Evolutionary conservation across 1,140 invertebrate species (phyloP).

Genomic region (Cardiocondyla obscurior): DNA sequence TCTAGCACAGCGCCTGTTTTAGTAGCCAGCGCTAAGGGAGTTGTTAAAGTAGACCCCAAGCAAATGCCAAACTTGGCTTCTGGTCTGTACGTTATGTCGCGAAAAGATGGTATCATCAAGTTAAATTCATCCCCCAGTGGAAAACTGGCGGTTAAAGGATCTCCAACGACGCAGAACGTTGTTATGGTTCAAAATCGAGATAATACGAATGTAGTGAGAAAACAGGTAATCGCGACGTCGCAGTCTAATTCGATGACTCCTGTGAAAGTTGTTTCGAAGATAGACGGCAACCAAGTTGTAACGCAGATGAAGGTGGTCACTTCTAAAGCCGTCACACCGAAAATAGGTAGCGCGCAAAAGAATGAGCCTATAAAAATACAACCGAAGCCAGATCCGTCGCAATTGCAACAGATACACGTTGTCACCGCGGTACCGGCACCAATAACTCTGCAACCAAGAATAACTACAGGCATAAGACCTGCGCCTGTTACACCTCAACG

Average conservation of each 20-base stretch:
- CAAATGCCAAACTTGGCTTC: constrained; percentile 88
- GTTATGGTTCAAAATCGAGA: constrained; percentile 82
- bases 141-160: constrained; percentile 82
- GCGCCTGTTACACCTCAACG: constrained; percentile 65
- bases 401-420: constrained; percentile 82
- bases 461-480: constrained; percentile 72
- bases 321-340: constrained; percentile 73
- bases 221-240: constrained; percentile 77
- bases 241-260: constrained; percentile 79
- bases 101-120: constrained; percentile 89
- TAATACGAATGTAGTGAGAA: constrained; percentile 76
- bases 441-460: constrained; percentile 74
- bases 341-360: constrained; percentile 76
- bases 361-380: constrained; percentile 82
- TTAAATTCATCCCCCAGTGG: constrained; percentile 85
- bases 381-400: constrained; percentile 81
- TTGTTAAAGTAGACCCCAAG: constrained; percentile 89
- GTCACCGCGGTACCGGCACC: constrained; percentile 78
- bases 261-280: constrained; percentile 80
- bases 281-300: constrained; percentile 81
- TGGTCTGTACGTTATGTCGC: constrained; percentile 90
- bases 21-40: constrained; percentile 88
- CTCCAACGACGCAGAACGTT: constrained; percentile 72
- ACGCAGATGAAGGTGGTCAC: constrained; percentile 82
- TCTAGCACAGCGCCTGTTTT: constrained; percentile 79